These are phyloP conservation scores for Sminthopsis crassicaudata DNA, from an alignment of 2,113 vertebrate species.

Conservation along the genomic window DNA sequence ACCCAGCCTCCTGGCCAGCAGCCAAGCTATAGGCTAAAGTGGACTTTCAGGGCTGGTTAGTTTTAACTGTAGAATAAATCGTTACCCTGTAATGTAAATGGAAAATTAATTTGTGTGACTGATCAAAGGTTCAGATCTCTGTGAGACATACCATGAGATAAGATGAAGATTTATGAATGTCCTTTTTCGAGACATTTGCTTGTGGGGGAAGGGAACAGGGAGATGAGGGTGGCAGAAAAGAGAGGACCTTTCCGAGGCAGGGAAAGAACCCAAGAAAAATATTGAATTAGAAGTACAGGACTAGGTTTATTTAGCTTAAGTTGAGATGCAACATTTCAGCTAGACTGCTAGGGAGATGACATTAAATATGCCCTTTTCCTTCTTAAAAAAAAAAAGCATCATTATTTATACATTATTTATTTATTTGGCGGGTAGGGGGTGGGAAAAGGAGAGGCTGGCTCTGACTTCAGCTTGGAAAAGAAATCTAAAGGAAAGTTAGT, in stretches of 20 bases:
- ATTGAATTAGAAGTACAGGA: slow-evolving; percentile 51
- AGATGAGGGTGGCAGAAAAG: background rate
- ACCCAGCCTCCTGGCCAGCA: slow-evolving; percentile 47
- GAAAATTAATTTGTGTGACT: slow-evolving; percentile 81
- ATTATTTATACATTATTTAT: slow-evolving; percentile 38
- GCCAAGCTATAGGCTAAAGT: slow-evolving; percentile 53
- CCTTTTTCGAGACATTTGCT: slow-evolving; percentile 67
- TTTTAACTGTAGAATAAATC: slow-evolving; percentile 79
- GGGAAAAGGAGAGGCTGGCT: slow-evolving; percentile 1
- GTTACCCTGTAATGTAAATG: slow-evolving; percentile 80
- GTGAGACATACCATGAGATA: slow-evolving; percentile 77
- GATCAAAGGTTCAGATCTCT: slow-evolving; percentile 78
- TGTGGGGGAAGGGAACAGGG: background rate
- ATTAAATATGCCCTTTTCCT: slow-evolving; percentile 71
- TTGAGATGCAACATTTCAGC: slow-evolving; percentile 61
- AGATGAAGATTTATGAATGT: slow-evolving; percentile 79
- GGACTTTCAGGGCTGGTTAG: slow-evolving; percentile 64
- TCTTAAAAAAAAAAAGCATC: slow-evolving; percentile 57
- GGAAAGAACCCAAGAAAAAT: slow-evolving; percentile 73
- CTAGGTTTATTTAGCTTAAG: slow-evolving; percentile 67
- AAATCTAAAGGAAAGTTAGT: background rate
- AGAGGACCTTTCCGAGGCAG: slow-evolving; percentile 52
- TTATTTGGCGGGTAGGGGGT: slow-evolving; percentile 36
- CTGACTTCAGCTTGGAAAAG: background rate
- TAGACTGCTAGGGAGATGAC: slow-evolving; percentile 72